Base-by-base conservation (phyloP, 2,113 vertebrate genomes). In the Ciconia maguari region DNA sequence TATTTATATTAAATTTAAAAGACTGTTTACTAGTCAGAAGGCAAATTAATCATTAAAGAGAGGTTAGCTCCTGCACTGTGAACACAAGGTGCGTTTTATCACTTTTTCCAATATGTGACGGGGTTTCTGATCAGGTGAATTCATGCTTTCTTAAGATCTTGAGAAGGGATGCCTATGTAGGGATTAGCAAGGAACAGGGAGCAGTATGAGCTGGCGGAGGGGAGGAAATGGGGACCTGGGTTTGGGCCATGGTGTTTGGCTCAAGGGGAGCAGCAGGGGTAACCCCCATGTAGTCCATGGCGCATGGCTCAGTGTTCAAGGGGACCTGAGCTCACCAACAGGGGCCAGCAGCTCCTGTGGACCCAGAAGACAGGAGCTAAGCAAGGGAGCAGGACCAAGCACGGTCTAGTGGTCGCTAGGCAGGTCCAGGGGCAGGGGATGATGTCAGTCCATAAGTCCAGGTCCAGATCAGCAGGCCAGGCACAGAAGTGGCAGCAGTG, bases 401-500 rank as follows among this genome's bases (percentile, higher is more conserved):
- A 11, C 15, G 19, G 34, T 30, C 49, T 48, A 13, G 24, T 32
- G 22, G 16, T 48, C 3, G 2, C 32, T 36, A 25, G 52, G 20
- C 32, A 34, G 13, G 32, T 36, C 26, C 34, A 19, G 42, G 32
- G 12, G 34, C 11, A 13, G 48, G 11, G 41, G 4, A 58, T 44
- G 19, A 25, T 32, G 27, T 41, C 1, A 0, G 10, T 32, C 24
- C 1, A 1, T 14, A 30, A 32, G 16, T 34, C 32, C 13, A 21
- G 38, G 38, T 46, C 15, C 1, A 3, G 25, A 36, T 44, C 19
- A 10, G 54, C 57, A 36, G 51, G 27, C 46, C 42, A 18, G 41
- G 46, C 26, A 12, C 12, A 7, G 60, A 22, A 41, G 17, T 6
- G n/a, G 30, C 30, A 30, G 48, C 19, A 9, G 5, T 4, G 52